Evolutionary conservation across 2,888 invertebrate genomes (phyloP).

Genomic region (Leptopilina drosophilae): DNA sequence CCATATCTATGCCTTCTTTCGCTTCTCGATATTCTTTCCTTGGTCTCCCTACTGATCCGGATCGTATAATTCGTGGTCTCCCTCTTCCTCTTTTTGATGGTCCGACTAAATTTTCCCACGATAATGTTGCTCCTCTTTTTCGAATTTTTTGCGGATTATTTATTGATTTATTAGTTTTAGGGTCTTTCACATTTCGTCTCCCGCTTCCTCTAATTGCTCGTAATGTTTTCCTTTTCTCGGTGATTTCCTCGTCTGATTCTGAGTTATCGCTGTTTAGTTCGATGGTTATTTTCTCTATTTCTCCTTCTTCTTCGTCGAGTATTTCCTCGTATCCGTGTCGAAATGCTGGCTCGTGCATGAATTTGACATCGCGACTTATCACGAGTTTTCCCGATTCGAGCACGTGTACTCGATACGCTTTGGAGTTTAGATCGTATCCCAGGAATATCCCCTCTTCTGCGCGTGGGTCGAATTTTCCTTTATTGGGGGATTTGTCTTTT

Average conservation of each 20-base stretch:
- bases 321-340: constrained; percentile 38
- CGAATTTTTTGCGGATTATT: not conserved
- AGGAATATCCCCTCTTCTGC: constrained; percentile 43
- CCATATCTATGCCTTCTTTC: not conserved
- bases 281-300: not conserved
- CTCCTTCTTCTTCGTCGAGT: not conserved
- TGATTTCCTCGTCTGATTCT: not conserved
- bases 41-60: constrained; percentile 45
- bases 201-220: not conserved
- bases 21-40: constrained; percentile 39
- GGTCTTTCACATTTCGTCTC: not conserved
- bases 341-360: constrained; percentile 32
- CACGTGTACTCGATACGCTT: constrained; percentile 45
- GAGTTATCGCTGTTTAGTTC: not conserved
- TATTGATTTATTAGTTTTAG: not conserved
- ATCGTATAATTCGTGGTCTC: constrained; percentile 41
- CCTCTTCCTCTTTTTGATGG: constrained; percentile 40
- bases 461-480: constrained; percentile 48
- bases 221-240: not conserved
- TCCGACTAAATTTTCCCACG: constrained; percentile 2
- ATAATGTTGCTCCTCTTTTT: not conserved
- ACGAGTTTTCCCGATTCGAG: constrained; percentile 21
- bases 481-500: constrained; percentile 37
- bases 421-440: constrained; percentile 41
- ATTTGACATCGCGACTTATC: constrained; percentile 39